Evolutionary conservation across 2,888 invertebrate species (phyloP), one percentile per base, ranked within the genome.

Genomic region (Dorcus parallelipipedus): DNA sequence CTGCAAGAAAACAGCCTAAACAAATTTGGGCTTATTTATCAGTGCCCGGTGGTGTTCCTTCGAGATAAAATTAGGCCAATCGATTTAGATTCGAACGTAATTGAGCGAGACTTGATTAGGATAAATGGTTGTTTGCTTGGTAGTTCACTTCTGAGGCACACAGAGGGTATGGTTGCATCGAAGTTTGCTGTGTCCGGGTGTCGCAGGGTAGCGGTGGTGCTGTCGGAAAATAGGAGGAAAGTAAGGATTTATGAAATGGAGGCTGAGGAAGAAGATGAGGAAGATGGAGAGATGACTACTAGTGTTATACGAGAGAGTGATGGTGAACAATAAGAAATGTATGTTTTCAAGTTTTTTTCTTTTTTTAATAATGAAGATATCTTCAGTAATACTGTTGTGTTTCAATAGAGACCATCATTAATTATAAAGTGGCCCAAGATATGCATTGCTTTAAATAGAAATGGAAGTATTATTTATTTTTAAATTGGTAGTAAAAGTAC

Each of bases 161-260:
- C 90, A 8, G 89, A 90, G 60, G 87, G 86, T 67, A 83, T 87
- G 81, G 81, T 83, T 64, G 87, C 86, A 2, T 83, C 83, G 58
- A 79, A 82, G 61, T 83, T 96, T 70, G 89, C 95, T 1, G 95
- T 95, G 3, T 94, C 94, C 47, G 95, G 95, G 0, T 86, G 87
- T 4, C 78, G 89, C 38, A 89, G 91, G 79, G 93, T 96, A 7
- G 89, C 93, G 7, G 91, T 95, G 42, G 86, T 96, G 49, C 80
- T 95, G 42, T 89, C 92, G 10, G 89, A 91, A 67, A 91, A 86
- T 68, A 81, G 82, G 54, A 85, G 91, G 59, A 90, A 93, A 75
- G 64, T 96, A 45, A 83, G 93, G 61, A 83, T 95, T 49, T 92
- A 92, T 74, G 94, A 96, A 77, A 95, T 95, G 88, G 96, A 96